Base-by-base conservation (phyloP, 1,140 invertebrate species). In the Pentalonia nigronervosa region DNA sequence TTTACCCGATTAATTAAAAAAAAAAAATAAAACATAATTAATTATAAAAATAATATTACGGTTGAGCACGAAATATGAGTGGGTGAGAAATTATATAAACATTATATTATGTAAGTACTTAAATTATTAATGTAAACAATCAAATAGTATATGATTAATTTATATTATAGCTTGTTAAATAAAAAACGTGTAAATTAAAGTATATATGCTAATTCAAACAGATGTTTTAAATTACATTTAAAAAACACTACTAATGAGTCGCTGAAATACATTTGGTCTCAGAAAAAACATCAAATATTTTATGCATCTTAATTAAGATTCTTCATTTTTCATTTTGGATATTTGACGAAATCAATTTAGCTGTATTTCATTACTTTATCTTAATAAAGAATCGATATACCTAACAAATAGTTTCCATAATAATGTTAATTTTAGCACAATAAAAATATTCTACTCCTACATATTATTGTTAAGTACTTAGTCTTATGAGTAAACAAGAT, bases 1-100 rank as follows among this genome's bases (percentile, higher is more conserved):
- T 76, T 81, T 76, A 92, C 34, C 67, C 34, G 41, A 92, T 92
- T 92, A 92, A 92, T 92, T 92, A 81, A 81, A 81, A 81, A 50
- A 81, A 17, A 36, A 34, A 91, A 47, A 83, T 17, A 41, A 90
- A 50, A 90, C 53, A 56, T 89, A 89, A 89, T 89, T 89, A 17
- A 25, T 56, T 56, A 41, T 89, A 25, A 36, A 36, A 89, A 56
- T 1, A 89, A 36, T 36, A 56, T n/a, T 14, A 25, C 34, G 30
- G 86, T 7, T 2, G 30, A n/a, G 30, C 34, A n/a, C 30, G 47
- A n/a, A 11, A 36, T 53, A 25, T 45, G 45, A 6, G 60, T 76
- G 14, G 86, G 7, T 14, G 8, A 21, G 21, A 53, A 53, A 53
- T 89, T 53, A 89, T 86, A 86, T 36, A 34, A 50, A 36, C 53